phyloP scores from a whole-genome alignment of 1,140 invertebrate species.

The Planococcus citri region DNA sequence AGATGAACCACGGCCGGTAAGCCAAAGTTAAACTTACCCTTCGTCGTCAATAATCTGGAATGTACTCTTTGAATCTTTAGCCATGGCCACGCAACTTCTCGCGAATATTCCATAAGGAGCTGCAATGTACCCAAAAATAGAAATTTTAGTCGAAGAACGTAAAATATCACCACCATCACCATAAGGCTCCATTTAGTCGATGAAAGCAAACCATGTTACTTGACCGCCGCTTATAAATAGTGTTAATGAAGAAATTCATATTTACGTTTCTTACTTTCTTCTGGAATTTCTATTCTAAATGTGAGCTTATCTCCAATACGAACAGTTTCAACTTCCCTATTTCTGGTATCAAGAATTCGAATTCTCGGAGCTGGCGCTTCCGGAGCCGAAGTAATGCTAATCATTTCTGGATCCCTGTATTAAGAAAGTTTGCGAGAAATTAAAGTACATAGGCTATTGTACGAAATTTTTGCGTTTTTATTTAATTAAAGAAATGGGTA shows the following conservation, averaged over 20 bases:
- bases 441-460: no score
- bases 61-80: conserved; percentile 87
- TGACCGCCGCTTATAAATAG: not conserved
- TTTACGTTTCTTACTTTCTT: conserved; percentile 62
- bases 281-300: conserved; percentile 89
- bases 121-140: conserved; percentile 36
- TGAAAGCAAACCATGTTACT: not conserved
- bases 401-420: conserved; percentile 77
- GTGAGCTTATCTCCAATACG: conserved; percentile 87
- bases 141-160: not conserved
- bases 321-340: conserved; percentile 83
- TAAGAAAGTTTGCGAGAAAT: conserved; percentile 11
- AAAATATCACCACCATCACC: not conserved
- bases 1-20: not conserved
- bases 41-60: conserved; percentile 93
- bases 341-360: conserved; percentile 69
- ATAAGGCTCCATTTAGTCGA: not conserved
- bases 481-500: not conserved
- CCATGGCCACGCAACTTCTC: conserved; percentile 89
- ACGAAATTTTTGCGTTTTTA: not conserved
- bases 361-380: conserved; percentile 88
- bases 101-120: conserved; percentile 93
- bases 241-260: conserved; percentile 20
- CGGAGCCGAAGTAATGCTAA: conserved; percentile 85
- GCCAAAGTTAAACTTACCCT: conserved; percentile 44